Evolutionary conservation across 1,140 invertebrate genomes (phyloP).

Genomic region (Drosophila bifasciata): DNA sequence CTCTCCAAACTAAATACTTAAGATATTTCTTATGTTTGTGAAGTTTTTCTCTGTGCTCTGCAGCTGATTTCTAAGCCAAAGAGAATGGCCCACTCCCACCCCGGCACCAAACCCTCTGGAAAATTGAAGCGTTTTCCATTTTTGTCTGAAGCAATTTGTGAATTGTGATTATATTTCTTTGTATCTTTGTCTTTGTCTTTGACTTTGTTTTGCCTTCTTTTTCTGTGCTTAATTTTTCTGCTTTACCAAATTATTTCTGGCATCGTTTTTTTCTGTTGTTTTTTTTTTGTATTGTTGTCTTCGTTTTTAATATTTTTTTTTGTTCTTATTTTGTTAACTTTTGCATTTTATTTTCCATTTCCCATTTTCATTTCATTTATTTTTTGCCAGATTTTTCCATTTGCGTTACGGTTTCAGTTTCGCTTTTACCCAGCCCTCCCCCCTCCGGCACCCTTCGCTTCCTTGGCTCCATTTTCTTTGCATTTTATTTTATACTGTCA

Average conservation of each 20-base stretch:
- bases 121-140: conserved; percentile 13
- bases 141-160: conserved; percentile 21
- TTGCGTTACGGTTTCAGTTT: conserved; percentile 18
- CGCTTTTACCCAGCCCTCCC: neutral
- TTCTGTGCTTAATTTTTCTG: conserved; percentile 31
- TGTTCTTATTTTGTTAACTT: conserved; percentile 37
- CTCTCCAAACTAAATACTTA: too few relatives aligned
- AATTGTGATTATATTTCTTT: conserved; percentile 23
- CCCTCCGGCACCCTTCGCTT: conserved; percentile 4
- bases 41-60: too few relatives aligned
- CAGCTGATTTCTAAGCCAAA: too few relatives aligned
- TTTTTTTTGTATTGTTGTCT: conserved; percentile 6
- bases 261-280: conserved; percentile 5
- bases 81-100: too few relatives aligned
- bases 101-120: too few relatives aligned
- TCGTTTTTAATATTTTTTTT: neutral
- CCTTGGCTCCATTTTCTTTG: neutral
- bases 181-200: conserved; percentile 24
- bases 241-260: conserved; percentile 18
- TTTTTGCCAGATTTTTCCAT: conserved; percentile 18
- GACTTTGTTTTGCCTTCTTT: conserved; percentile 11
- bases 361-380: conserved; percentile 28
- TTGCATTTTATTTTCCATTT: conserved; percentile 36
- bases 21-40: neutral
- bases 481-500: conserved; percentile 52